Evolutionary conservation across 2,888 invertebrate genomes (phyloP).

Genomic region (Sarcophaga caerulescens): DNA sequence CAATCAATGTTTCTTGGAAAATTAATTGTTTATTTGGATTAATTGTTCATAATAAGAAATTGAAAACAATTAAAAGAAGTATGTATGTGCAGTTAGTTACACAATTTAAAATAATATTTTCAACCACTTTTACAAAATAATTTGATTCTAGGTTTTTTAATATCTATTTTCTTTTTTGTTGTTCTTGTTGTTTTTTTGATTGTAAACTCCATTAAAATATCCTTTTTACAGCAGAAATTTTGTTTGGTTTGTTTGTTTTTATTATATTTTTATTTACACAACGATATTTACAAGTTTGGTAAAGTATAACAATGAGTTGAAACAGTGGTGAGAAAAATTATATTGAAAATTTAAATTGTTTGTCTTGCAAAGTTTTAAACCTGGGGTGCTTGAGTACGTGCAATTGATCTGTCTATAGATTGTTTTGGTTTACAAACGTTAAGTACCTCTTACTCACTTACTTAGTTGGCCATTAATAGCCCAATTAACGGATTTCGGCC

Average conservation of each 20-base stretch:
- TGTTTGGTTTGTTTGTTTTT: background rate
- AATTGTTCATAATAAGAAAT: background rate
- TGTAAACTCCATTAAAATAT: slow-evolving; percentile 52
- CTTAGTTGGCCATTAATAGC: too few species aligned
- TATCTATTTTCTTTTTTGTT: background rate
- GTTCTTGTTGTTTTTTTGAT: background rate
- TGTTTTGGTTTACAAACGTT: too few species aligned
- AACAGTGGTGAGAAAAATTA: too few species aligned
- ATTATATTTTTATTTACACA: slow-evolving; percentile 15
- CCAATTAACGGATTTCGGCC: too few species aligned
- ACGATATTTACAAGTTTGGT: slow-evolving; percentile 29
- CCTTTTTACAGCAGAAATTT: slow-evolving; percentile 17
- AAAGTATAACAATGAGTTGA: background rate
- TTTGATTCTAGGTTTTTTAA: slow-evolving; percentile 5
- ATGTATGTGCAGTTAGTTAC: background rate
- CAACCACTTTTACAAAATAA: slow-evolving; percentile 35
- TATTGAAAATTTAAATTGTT: too few species aligned
- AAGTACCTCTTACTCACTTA: too few species aligned
- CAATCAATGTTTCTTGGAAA: background rate
- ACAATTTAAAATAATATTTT: background rate
- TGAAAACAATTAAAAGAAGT: too few species aligned
- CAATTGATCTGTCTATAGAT: too few species aligned
- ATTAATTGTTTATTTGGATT: background rate
- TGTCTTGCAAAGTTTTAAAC: too few species aligned
- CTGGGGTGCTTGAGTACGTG: too few species aligned